Evolutionary conservation across 2,888 invertebrate genomes (phyloP).

Genomic region (Chymomyza caudatula): DNA sequence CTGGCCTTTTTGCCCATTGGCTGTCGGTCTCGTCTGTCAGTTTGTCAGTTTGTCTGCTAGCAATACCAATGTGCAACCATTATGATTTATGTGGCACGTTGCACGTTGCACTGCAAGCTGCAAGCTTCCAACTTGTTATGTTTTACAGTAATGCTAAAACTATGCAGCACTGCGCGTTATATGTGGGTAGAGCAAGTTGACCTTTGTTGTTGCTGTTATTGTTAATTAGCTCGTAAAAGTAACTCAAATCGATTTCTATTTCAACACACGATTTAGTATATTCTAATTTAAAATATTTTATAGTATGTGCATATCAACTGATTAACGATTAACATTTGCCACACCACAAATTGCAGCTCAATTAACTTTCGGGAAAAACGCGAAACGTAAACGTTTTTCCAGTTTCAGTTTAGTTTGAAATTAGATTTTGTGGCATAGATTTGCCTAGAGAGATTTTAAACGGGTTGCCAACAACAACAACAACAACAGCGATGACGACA

Average conservation of each 20-base stretch:
- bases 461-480: background rate
- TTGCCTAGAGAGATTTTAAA: background rate
- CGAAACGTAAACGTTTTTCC: background rate
- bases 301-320: background rate
- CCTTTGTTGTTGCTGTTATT: conserved; percentile 16
- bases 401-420: background rate
- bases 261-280: background rate
- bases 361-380: background rate
- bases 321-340: background rate
- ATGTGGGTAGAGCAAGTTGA: conserved; percentile 36
- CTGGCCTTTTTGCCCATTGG: background rate
- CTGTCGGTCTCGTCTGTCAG: background rate
- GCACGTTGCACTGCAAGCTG: no score
- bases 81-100: conserved; percentile 6
- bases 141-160: conserved; percentile 15
- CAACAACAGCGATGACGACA: background rate
- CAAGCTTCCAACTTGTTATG: background rate
- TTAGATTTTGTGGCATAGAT: background rate
- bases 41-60: background rate
- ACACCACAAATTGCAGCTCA: background rate
- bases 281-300: background rate
- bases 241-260: background rate
- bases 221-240: conserved; percentile 47
- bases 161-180: conserved; percentile 48
- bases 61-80: background rate